Evolutionary conservation across 2,888 invertebrate species (phyloP).

Genomic region (Pterostichus madidus): DNA sequence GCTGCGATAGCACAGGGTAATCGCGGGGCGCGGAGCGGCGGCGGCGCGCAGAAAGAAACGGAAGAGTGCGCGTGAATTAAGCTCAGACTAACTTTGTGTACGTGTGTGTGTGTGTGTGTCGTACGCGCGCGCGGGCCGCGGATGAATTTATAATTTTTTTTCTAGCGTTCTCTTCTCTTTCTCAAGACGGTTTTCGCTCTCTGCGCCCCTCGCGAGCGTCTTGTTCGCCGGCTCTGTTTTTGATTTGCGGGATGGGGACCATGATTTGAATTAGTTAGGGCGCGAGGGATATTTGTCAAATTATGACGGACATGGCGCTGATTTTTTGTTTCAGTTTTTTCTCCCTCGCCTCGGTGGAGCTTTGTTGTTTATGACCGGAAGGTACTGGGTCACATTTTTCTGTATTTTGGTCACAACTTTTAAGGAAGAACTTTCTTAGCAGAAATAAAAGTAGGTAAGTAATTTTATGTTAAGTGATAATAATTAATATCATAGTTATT

Average conservation of each 20-base stretch:
- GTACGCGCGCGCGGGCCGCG: conserved; percentile 33
- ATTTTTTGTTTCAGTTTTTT: conserved; percentile 49
- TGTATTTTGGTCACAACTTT: too few relatives aligned
- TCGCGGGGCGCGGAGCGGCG: conserved; percentile 67
- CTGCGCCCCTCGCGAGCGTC: not conserved
- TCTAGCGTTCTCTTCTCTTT: conserved; percentile 46
- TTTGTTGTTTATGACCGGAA: conserved; percentile 25
- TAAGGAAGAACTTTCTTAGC: too few relatives aligned
- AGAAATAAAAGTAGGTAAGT: too few relatives aligned
- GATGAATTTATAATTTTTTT: conserved; percentile 73
- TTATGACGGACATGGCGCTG: conserved; percentile 59
- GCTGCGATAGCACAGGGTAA: conserved; percentile 48
- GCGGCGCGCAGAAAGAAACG: conserved; percentile 75
- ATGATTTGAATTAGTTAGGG: conserved; percentile 62
- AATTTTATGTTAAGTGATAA: too few relatives aligned
- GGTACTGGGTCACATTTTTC: conserved; percentile 1
- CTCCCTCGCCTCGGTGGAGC: not conserved
- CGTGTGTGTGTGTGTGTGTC: conserved; percentile 28
- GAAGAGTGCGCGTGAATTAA: conserved; percentile 78
- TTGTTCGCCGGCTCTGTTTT: conserved; percentile 43
- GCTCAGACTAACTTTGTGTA: conserved; percentile 77
- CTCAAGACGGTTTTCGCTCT: conserved; percentile 24
- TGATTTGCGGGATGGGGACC: conserved; percentile 49
- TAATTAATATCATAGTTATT: too few relatives aligned
- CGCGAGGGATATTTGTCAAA: conserved; percentile 65